Conservation (phyloP, 2,888 invertebrate genomes). For the Agriopis aurantiaria region DNA sequence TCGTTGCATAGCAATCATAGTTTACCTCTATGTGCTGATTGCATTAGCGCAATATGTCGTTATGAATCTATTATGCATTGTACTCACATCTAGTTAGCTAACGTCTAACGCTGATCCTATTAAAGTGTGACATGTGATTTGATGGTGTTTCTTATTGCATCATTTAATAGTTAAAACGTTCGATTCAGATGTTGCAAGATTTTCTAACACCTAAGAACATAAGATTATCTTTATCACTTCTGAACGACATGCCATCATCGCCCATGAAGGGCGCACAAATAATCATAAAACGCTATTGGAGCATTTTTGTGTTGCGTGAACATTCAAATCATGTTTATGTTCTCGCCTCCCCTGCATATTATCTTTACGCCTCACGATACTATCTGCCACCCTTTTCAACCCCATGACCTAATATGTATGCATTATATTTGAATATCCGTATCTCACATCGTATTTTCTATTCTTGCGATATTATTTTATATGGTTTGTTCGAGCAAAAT, state of each 20-base stretch:
- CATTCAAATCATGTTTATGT: conserved; percentile 52
- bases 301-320: conserved; percentile 47
- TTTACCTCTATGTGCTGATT: conserved; percentile 12
- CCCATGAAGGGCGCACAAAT: conserved; percentile 26
- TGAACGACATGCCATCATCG: conserved; percentile 27
- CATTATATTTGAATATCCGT: conserved; percentile 50
- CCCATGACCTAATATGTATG: conserved; percentile 49
- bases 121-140: conserved; percentile 9
- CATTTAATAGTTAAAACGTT: conserved; percentile 9
- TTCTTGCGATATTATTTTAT: conserved; percentile 38
- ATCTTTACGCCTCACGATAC: conserved; percentile 50
- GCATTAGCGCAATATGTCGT: conserved; percentile 24
- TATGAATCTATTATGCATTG: conserved; percentile 28
- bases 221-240: conserved; percentile 23
- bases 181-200: conserved; percentile 14
- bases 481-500: conserved; percentile 30
- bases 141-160: conserved; percentile 15
- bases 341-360: conserved; percentile 51
- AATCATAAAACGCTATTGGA: conserved; percentile 44
- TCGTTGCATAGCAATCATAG: background rate
- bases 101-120: conserved; percentile 16
- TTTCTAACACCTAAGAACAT: conserved; percentile 12
- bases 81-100: conserved; percentile 11
- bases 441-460: conserved; percentile 46
- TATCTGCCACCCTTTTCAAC: conserved; percentile 41